These are phyloP conservation scores for Periplaneta americana DNA, from an alignment of 1,140 invertebrate genomes.

Conservation along the genomic window DNA sequence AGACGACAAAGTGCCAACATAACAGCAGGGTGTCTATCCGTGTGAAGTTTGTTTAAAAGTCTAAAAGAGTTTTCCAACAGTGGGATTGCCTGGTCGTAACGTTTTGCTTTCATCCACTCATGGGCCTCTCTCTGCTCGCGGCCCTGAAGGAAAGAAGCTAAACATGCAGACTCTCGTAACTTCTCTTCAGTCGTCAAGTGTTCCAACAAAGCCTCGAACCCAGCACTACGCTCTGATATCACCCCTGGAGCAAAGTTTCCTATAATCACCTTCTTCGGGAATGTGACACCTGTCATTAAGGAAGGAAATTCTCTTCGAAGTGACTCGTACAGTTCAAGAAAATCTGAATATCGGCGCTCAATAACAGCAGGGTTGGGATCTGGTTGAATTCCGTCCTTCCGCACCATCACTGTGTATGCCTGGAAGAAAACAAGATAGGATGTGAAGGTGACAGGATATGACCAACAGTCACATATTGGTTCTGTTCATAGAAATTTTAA, in stretches of 20 bases:
- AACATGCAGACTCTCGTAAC: slow-evolving; percentile 51
- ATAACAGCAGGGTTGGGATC: slow-evolving; percentile 56
- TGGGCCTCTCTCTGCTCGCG: slow-evolving; percentile 56
- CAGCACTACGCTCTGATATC: slow-evolving; percentile 59
- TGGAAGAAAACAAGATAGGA: slow-evolving; percentile 16
- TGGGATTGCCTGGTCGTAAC: slow-evolving; percentile 54
- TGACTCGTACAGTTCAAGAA: slow-evolving; percentile 57
- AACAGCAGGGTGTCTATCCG: slow-evolving; percentile 59
- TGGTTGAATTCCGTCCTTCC: slow-evolving; percentile 41
- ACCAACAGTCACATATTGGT: background rate
- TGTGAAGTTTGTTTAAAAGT: slow-evolving; percentile 67
- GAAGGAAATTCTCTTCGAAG: slow-evolving; percentile 54
- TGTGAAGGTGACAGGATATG: too few relatives aligned
- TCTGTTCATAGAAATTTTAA: background rate
- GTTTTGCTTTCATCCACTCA: slow-evolving; percentile 49
- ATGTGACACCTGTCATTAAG: slow-evolving; percentile 49
- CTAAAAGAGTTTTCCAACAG: slow-evolving; percentile 64
- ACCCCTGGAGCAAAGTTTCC: slow-evolving; percentile 70
- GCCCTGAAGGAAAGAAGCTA: slow-evolving; percentile 63
- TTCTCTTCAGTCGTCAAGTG: slow-evolving; percentile 50
- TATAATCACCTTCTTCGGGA: slow-evolving; percentile 67
- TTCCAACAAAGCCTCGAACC: slow-evolving; percentile 63
- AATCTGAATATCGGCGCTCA: slow-evolving; percentile 70
- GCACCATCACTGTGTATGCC: slow-evolving; percentile 50
- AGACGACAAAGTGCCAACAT: slow-evolving; percentile 65